Evolutionary conservation across 2,797 vertebrate species (phyloP), one percentile per base, ranked within the genome.

Genomic region (Pantherophis alleghaniensis): DNA sequence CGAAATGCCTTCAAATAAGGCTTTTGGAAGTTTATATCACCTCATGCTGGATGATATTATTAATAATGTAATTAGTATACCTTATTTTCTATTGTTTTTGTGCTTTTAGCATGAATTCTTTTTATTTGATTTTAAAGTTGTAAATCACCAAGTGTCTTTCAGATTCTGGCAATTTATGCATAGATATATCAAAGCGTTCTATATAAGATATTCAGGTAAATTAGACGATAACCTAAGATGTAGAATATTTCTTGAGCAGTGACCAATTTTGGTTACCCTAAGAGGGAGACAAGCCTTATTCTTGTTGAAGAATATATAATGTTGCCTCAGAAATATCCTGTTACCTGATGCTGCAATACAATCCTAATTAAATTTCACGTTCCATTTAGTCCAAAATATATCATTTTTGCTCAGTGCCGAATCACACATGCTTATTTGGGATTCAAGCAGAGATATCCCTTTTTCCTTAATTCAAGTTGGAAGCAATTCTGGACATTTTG

Each of bases 401-500:
- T 87, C n/a, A 69, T 42, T n/a, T 37, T 60, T 74, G 28, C 42
- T 60, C 28, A n/a, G 11, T 18, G 24, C 9, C 4, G 24, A 89
- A 47, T 42, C 24, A 63, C 42, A 89, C 42, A 51, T 18, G 24
- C n/a, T 42, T 83, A 47, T 83, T 24, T 37, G 2, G 42, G 37
- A 83, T 47, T 83, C 37, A 83, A n/a, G 5, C 47, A 51, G 59
- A 87, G 66, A 7, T 18, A 74, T 88, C 32, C 18, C 66, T 2
- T 32, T 13, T 53, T 56, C 28, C 56, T 91, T 56, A 57, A 60
- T 69, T 87, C 53, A 69, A 32, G 22, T n/a, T 47, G 24, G 7
- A 32, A 91, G 56, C 0, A n/a, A 47, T 89, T 24, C 18, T 24
- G 74, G 93, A 32, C 94, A 94, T 93, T 92, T 94, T 91, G 94